phyloP scores from a whole-genome alignment of 2,888 invertebrate genomes.

The Epistrophella euchroma region DNA sequence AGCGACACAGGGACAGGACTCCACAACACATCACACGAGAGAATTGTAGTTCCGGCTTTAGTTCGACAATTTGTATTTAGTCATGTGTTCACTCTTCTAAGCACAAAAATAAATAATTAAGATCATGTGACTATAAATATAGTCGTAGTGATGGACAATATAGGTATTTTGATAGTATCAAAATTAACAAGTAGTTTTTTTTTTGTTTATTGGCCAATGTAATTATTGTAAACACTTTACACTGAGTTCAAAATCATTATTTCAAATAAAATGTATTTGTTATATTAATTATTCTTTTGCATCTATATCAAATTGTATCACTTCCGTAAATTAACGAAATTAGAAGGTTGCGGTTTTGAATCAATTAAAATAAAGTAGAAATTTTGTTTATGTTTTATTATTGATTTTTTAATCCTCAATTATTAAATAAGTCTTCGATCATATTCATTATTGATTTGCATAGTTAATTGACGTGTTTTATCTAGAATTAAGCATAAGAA shows the following conservation, averaged over 20 bases:
- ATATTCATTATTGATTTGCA: neutral
- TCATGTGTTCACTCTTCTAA: no score
- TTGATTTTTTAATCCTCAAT: neutral
- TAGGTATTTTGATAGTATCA: neutral
- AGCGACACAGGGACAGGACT: no score
- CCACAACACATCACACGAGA: no score
- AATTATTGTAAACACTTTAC: neutral
- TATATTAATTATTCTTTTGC: neutral
- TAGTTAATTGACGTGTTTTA: neutral
- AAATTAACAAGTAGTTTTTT: neutral
- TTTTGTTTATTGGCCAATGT: neutral
- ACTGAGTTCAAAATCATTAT: neutral
- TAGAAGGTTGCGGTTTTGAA: constrained; percentile 15
- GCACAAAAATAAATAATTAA: neutral
- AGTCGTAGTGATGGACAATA: neutral
- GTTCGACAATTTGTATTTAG: no score
- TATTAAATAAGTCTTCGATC: neutral
- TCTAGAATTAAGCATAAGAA: neutral
- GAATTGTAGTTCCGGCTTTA: no score
- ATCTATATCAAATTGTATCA: neutral
- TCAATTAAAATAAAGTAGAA: neutral
- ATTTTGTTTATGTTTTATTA: neutral
- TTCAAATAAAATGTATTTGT: neutral
- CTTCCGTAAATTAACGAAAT: neutral
- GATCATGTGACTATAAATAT: neutral